Evolutionary conservation across 2,888 invertebrate genomes (phyloP).

Genomic region (Mythimna lalbum): DNA sequence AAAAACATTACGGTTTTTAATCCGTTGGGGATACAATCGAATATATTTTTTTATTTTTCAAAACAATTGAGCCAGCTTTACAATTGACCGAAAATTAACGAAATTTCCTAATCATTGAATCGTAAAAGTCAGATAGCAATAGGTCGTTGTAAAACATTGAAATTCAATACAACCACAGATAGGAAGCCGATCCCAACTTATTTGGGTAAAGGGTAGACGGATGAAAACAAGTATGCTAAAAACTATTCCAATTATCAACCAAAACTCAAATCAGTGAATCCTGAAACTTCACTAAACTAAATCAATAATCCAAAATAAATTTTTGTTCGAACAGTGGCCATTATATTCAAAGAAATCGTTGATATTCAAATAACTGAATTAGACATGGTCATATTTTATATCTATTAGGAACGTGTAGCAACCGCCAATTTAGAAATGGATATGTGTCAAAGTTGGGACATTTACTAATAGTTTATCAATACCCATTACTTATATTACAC

Average conservation of each 20-base stretch:
- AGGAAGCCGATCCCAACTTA: not conserved
- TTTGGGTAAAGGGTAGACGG: constrained; percentile 10
- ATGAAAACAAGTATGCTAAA: constrained; percentile 17
- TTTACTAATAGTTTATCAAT: constrained; percentile 15
- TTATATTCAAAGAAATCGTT: not conserved
- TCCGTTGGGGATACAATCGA: too few relatives aligned
- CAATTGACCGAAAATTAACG: not conserved
- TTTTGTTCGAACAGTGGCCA: not conserved
- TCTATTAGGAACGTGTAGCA: not conserved
- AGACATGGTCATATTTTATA: constrained; percentile 15
- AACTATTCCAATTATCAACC: constrained; percentile 41
- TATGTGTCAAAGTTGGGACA: constrained; percentile 15
- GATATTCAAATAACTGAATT: constrained; percentile 9
- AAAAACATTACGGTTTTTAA: too few relatives aligned
- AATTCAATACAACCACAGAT: not conserved
- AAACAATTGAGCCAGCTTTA: not conserved
- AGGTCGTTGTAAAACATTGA: not conserved
- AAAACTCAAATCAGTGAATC: constrained; percentile 16
- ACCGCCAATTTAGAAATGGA: constrained; percentile 12
- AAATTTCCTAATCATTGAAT: not conserved
- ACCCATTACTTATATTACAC: too few relatives aligned
- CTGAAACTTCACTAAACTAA: constrained; percentile 16
- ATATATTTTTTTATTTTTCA: too few relatives aligned
- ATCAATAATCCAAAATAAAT: not conserved
- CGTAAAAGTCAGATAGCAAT: not conserved